Conservation (phyloP, 2,113 vertebrate genomes). For the Trachemys scripta region DNA sequence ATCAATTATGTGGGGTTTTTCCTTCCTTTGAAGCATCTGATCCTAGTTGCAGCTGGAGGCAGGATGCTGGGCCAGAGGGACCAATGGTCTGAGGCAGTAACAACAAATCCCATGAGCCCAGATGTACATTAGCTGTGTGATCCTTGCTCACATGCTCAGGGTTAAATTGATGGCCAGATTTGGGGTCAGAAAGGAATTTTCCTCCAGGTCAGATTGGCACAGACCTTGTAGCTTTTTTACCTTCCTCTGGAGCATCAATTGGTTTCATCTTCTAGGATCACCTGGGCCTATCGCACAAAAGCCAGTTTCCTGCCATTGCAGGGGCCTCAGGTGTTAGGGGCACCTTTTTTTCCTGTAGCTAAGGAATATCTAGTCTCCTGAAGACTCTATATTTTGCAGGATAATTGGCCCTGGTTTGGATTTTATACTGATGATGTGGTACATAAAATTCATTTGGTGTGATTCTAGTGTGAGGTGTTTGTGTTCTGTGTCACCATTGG, state of each 20-base stretch:
- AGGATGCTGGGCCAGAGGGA: neutral
- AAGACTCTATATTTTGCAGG: neutral
- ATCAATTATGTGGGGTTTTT: neutral
- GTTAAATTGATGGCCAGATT: neutral
- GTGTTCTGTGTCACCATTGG: neutral
- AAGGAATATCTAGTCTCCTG: neutral
- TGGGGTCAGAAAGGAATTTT: neutral
- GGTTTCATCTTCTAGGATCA: neutral
- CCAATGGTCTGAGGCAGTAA: neutral
- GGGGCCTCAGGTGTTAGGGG: neutral
- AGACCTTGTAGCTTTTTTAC: neutral
- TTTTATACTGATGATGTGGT: neutral
- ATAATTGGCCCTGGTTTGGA: neutral
- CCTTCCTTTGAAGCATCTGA: neutral
- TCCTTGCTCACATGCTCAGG: fast-evolving
- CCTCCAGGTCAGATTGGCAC: neutral
- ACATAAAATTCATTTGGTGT: neutral
- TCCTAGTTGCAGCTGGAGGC: neutral
- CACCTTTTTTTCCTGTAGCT: neutral
- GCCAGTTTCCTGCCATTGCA: neutral
- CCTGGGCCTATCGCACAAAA: neutral
- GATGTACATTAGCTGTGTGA: neutral
- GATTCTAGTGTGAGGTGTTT: neutral
- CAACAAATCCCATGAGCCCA: neutral
- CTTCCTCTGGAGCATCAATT: neutral